Conservation (phyloP, 1,140 invertebrate species). For the Apis dorsata region DNA sequence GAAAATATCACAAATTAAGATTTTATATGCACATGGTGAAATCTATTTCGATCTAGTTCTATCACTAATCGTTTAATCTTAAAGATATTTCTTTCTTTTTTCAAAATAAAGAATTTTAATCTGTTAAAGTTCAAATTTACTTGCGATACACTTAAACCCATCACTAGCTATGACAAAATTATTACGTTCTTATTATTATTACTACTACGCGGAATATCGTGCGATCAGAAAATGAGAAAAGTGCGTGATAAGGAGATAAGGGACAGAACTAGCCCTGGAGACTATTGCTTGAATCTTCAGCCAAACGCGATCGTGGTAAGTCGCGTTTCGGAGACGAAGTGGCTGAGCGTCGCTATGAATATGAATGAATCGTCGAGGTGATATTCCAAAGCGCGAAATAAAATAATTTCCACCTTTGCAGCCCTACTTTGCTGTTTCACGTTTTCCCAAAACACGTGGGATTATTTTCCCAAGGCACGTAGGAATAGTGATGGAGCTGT, state of each 20-base stretch:
- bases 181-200: background rate
- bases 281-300: slow-evolving; percentile 59
- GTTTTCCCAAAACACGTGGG: slow-evolving; percentile 31
- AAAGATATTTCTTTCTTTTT: too few species aligned
- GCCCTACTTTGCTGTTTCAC: slow-evolving; percentile 34
- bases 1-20: too few species aligned
- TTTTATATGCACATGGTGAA: too few species aligned
- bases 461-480: too few species aligned
- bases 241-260: slow-evolving; percentile 52
- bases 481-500: background rate
- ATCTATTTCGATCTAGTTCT: too few species aligned
- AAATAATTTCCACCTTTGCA: slow-evolving; percentile 67
- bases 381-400: slow-evolving; percentile 69
- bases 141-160: too few species aligned
- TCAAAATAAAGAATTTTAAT: too few species aligned
- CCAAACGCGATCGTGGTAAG: slow-evolving; percentile 51
- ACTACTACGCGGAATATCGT: too few species aligned
- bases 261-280: slow-evolving; percentile 42
- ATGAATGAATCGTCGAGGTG: slow-evolving; percentile 68
- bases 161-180: background rate
- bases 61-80: too few species aligned
- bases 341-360: slow-evolving; percentile 69
- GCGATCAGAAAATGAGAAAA: slow-evolving; percentile 33
- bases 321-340: slow-evolving; percentile 68
- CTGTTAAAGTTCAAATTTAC: too few species aligned